These are phyloP conservation scores for Meiosimyza decipiens DNA, from an alignment of 2,888 invertebrate species.

Conservation along the genomic window DNA sequence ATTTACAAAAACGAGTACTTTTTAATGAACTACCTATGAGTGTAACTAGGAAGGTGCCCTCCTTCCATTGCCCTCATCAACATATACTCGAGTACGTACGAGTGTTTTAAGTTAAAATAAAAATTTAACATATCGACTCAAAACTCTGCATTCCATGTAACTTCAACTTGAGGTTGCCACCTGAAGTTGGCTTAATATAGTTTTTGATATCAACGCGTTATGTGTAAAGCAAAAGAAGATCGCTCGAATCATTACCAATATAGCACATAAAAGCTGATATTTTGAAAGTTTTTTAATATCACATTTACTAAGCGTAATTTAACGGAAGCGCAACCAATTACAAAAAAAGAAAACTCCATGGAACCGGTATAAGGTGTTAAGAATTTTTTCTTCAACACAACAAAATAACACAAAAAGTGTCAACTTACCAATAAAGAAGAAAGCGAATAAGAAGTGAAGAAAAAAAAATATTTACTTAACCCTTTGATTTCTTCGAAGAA, in stretches of 20 bases:
- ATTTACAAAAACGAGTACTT: background rate
- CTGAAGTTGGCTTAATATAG: slow-evolving; percentile 26
- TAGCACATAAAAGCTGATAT: background rate
- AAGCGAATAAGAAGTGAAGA: background rate
- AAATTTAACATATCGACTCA: background rate
- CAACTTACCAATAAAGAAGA: slow-evolving; percentile 13
- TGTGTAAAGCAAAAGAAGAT: background rate
- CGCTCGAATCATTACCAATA: background rate
- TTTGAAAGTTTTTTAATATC: background rate
- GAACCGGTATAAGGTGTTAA: slow-evolving; percentile 2
- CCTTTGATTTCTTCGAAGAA: slow-evolving; percentile 15
- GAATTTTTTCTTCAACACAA: background rate
- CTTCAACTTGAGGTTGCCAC: background rate
- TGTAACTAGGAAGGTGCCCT: background rate
- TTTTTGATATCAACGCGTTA: slow-evolving; percentile 5
- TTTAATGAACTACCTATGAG: too few relatives aligned
- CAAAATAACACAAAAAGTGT: slow-evolving; percentile 4
- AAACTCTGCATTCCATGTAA: slow-evolving; percentile 9
- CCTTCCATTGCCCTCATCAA: slow-evolving; percentile 4
- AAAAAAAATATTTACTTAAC: background rate
- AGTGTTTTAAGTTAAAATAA: background rate
- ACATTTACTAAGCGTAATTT: background rate
- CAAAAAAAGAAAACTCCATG: background rate
- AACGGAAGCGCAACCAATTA: slow-evolving; percentile 17
- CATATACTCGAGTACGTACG: too few relatives aligned